Conservation (phyloP, 2,797 vertebrate species). For the Myotis pilosus region DNA sequence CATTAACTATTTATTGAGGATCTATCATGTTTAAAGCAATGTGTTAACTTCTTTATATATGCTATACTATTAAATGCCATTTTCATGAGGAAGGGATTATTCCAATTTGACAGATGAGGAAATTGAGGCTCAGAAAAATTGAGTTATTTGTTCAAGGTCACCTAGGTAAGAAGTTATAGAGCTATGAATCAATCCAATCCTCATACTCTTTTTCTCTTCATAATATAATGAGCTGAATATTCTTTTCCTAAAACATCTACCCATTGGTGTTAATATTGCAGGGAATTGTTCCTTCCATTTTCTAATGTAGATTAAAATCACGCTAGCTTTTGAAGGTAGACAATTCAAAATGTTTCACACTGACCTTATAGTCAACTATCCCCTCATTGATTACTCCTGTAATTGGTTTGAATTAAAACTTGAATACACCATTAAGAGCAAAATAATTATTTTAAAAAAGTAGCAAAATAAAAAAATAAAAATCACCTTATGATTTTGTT, state of each 20-base stretch:
- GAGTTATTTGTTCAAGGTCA: not conserved
- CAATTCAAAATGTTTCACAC: not conserved
- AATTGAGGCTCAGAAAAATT: not conserved
- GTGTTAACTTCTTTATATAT: not conserved
- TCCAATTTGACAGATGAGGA: not conserved
- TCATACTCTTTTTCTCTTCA: conserved; percentile 11
- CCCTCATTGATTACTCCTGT: not conserved
- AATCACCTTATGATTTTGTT: not conserved
- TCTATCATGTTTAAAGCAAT: not conserved
- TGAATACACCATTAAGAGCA: not conserved
- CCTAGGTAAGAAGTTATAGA: not conserved
- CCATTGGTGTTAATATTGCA: not conserved
- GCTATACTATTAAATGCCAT: not conserved
- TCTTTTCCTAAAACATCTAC: not conserved
- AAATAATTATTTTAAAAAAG: not conserved
- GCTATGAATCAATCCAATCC: not conserved
- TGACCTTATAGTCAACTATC: not conserved
- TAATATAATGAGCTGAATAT: not conserved
- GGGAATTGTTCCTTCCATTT: not conserved
- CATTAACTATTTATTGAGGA: not conserved
- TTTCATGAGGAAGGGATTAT: not conserved
- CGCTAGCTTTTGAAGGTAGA: not conserved
- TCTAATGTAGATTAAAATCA: not conserved
- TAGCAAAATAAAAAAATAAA: not conserved
- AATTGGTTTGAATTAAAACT: conserved; percentile 23